Conservation (phyloP, 2,113 vertebrate species). For the Syrmaticus mikado region DNA sequence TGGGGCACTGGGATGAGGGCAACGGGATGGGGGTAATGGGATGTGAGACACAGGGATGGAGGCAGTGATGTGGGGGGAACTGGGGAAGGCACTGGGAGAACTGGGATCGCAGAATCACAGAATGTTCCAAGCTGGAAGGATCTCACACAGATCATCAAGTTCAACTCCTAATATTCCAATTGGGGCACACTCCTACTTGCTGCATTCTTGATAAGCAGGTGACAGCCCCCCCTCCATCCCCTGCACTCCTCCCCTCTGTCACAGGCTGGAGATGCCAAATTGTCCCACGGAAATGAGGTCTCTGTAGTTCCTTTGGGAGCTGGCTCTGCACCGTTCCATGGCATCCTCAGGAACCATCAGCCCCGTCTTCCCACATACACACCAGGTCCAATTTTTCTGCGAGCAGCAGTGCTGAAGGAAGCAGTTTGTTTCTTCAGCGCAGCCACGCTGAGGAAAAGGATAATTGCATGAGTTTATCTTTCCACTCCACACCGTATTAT, state of each 20-base stretch:
- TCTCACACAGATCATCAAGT: background rate
- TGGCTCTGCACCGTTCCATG: background rate
- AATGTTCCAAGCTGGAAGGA: too few relatives aligned
- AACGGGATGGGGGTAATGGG: too few relatives aligned
- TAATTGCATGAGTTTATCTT: conserved; percentile 44
- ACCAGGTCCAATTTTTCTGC: background rate
- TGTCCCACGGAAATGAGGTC: background rate
- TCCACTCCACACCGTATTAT: background rate
- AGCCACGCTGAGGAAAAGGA: background rate
- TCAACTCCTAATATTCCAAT: background rate
- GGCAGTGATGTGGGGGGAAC: too few relatives aligned
- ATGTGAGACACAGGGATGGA: too few relatives aligned
- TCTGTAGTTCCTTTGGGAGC: background rate
- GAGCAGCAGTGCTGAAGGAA: background rate
- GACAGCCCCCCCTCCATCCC: background rate
- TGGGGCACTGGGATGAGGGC: too few relatives aligned
- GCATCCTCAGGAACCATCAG: background rate
- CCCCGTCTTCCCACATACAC: background rate
- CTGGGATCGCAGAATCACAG: too few relatives aligned
- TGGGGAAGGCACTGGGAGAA: too few relatives aligned
- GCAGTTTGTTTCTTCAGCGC: background rate
- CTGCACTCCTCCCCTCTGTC: background rate
- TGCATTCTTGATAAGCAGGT: background rate
- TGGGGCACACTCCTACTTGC: background rate
- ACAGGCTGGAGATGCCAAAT: background rate